Base-by-base conservation (phyloP, 2,888 invertebrate genomes). In the Beris chalybata region DNA sequence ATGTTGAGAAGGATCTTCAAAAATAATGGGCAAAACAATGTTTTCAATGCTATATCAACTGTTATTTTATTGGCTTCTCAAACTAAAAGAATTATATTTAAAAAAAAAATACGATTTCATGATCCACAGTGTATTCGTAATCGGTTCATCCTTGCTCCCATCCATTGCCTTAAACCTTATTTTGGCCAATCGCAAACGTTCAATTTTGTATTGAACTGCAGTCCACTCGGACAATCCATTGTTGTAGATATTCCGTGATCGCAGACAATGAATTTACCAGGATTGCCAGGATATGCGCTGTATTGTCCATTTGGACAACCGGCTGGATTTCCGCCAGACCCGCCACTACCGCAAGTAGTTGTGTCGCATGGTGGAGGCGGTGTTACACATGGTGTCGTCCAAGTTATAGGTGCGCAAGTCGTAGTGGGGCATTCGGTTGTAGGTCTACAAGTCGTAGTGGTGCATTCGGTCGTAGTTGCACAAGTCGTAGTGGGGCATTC, bases 271-370 rank as follows among this genome's bases (percentile, higher is more conserved):
- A 31, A 64, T 29, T 52, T 53, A 12, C 12, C 30, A 15, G 15
- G n/a, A n/a, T 22, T 9, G 7, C 30, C 45, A 30, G 53, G 43
- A 30, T 31, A 6, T 44, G 64, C 64, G 70, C 61, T 0, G 74
- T 72, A 71, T 75, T 74, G 5, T 74, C 76, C 0, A 75, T 67
- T 69, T 72, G 31, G 4, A 67, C 44, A 0, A 65, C 58, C 5
- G 71, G 70, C 61, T 77, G 38, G 38, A 77, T 0, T 71, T 30
- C 1, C 67, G 61, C 15, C 75, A 3, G 38, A 7, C 67, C 6
- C 0, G 71, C 71, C 4, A 71, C 5, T 3, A 11, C 48, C 15
- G 12, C 15, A 15, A 13, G 48, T 48, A 12, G 13, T 48, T 6
- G 48, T 48, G 5, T 48, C 48, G 48, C 48, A 48, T 48, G 11